Conservation (phyloP, 2,797 vertebrate genomes). For the Acanthiza pusilla region DNA sequence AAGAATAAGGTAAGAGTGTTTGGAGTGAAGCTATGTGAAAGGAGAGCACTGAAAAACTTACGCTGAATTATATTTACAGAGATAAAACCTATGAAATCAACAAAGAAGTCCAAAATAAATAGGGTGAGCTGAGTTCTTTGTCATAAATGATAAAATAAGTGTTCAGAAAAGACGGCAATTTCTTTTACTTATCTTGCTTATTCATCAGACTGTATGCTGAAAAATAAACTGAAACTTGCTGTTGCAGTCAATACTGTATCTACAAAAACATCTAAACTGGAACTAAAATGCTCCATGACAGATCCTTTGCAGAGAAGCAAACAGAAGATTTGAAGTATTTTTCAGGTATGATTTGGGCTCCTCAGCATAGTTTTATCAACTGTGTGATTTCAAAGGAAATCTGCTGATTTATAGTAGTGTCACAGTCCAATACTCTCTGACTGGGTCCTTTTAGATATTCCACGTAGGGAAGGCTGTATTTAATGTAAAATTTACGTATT, state of each 20-base stretch:
- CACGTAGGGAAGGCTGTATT: background rate
- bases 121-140: background rate
- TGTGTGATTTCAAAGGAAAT: background rate
- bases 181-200: background rate
- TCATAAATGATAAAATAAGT: background rate
- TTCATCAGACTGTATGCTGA: background rate
- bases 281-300: background rate
- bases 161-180: background rate
- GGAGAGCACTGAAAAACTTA: background rate
- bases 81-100: background rate
- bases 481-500: background rate
- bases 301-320: background rate
- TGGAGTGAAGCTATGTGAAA: background rate
- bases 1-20: background rate
- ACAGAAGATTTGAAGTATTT: background rate
- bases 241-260: background rate
- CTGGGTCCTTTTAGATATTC: background rate
- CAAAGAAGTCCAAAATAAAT: background rate
- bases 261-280: background rate
- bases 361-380: background rate
- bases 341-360: background rate
- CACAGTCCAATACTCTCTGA: background rate
- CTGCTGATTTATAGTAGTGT: background rate
- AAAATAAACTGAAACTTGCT: background rate
- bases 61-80: background rate